These are phyloP conservation scores for Andrena haemorrhoa DNA, from an alignment of 2,888 invertebrate genomes.

Conservation along the genomic window DNA sequence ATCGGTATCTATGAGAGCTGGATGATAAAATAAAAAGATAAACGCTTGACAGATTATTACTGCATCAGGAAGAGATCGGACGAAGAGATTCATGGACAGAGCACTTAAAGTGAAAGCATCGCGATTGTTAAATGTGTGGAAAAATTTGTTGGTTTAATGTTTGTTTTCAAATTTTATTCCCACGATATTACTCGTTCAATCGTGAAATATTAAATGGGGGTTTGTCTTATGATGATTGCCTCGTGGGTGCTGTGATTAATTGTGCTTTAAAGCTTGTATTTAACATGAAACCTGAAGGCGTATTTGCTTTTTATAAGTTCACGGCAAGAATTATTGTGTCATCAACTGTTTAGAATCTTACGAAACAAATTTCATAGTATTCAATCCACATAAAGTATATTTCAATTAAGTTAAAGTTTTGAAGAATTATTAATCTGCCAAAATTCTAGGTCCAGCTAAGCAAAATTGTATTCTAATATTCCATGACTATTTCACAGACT, in stretches of 20 bases:
- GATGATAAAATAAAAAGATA: background rate
- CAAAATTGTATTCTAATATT: background rate
- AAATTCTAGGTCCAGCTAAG: background rate
- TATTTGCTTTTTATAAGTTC: background rate
- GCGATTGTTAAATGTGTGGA: background rate
- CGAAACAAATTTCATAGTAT: too few species aligned
- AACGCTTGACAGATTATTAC: slow-evolving; percentile 19
- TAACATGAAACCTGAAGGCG: background rate
- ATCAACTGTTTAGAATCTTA: too few species aligned
- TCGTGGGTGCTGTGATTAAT: background rate
- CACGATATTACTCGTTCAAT: background rate
- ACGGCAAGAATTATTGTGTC: too few species aligned
- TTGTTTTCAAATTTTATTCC: background rate
- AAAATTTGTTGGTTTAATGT: slow-evolving; percentile 21
- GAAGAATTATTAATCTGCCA: background rate
- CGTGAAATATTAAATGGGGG: too few species aligned
- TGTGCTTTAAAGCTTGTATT: background rate
- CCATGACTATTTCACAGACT: too few species aligned
- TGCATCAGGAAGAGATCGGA: slow-evolving; percentile 35
- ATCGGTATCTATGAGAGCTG: background rate
- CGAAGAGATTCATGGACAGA: slow-evolving; percentile 7
- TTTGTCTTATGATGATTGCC: background rate
- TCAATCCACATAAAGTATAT: too few species aligned
- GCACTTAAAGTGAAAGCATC: slow-evolving; percentile 40
- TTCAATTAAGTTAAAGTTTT: too few species aligned